Percentiles rank a stretch among this genome's conserved stretches.
These are phyloP conservation scores for Ommatoiulus sabulosus DNA, from an alignment of 2,888 invertebrate species.

Conservation along the genomic window DNA sequence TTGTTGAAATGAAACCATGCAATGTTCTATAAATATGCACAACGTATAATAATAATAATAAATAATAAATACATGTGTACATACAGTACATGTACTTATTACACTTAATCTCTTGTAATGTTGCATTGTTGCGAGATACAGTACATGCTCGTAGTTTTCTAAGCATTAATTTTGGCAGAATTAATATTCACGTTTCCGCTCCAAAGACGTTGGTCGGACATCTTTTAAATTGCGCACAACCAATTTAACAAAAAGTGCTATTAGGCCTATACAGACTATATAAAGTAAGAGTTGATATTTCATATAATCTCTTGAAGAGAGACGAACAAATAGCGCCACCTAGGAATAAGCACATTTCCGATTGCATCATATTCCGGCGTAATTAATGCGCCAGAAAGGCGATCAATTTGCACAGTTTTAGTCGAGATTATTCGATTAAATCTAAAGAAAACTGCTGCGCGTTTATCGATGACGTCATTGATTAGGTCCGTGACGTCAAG, in stretches of 20 bases:
- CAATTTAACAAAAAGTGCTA: constrained; percentile 1
- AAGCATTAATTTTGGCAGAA: too few species aligned
- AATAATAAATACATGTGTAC: too few species aligned
- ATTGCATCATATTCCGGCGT: not conserved
- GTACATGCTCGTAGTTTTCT: too few species aligned
- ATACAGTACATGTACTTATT: too few species aligned
- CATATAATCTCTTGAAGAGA: not conserved
- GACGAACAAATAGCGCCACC: not conserved
- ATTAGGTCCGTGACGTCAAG: not conserved
- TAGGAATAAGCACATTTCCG: constrained; percentile 23
- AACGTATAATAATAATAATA: too few species aligned
- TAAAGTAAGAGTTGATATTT: not conserved
- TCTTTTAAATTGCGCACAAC: not conserved
- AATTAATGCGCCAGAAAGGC: constrained; percentile 16
- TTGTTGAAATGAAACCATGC: too few species aligned
- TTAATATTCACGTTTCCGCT: too few species aligned
- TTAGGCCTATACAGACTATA: not conserved
- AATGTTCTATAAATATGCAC: too few species aligned
- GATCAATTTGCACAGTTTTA: constrained; percentile 25
- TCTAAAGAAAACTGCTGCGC: not conserved
- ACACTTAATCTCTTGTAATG: too few species aligned
- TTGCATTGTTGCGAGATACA: too few species aligned
- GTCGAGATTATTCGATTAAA: constrained; percentile 28
- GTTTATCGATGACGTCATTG: constrained; percentile 27
- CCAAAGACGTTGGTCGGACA: too few species aligned